Percentiles rank a stretch among this genome's conserved stretches.
phyloP scores from a whole-genome alignment of 2,888 invertebrate genomes.

The Spicauda simplicius region DNA sequence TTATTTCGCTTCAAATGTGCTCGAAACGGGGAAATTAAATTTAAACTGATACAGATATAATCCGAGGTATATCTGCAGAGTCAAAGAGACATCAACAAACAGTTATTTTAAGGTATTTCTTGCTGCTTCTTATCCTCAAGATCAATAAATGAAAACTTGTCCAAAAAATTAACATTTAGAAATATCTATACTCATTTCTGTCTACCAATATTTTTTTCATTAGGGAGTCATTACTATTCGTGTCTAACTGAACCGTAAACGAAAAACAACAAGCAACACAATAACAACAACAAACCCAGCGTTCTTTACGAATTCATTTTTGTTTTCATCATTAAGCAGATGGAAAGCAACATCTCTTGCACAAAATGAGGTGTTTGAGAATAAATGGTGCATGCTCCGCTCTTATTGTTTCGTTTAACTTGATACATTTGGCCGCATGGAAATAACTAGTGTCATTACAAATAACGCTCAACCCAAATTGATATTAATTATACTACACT shows the following conservation, averaged over 20 bases:
- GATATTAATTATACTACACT: constrained; percentile 37
- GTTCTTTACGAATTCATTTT: constrained; percentile 20
- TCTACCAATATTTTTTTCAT: no score
- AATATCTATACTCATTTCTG: no score
- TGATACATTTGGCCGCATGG: constrained; percentile 26
- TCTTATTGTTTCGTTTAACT: constrained; percentile 33
- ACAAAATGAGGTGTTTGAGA: constrained; percentile 24
- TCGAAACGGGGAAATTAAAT: not conserved
- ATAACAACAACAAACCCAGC: constrained; percentile 11
- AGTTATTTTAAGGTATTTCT: no score
- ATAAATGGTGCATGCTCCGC: constrained; percentile 19
- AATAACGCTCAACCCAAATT: constrained; percentile 42
- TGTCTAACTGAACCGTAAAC: not conserved
- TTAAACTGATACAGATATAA: not conserved
- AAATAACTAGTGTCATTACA: constrained; percentile 43
- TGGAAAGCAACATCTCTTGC: constrained; percentile 28
- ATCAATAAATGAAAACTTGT: no score
- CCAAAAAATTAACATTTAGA: no score
- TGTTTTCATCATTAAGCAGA: constrained; percentile 31
- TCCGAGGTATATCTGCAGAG: no score
- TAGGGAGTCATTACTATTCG: no score
- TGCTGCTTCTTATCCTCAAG: no score
- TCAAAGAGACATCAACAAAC: no score
- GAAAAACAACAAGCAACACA: no score
- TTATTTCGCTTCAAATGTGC: not conserved